Evolutionary conservation across 2,888 invertebrate genomes (phyloP), one percentile per base, ranked within the genome.

Genomic region (Rhogogaster chlorosoma): DNA sequence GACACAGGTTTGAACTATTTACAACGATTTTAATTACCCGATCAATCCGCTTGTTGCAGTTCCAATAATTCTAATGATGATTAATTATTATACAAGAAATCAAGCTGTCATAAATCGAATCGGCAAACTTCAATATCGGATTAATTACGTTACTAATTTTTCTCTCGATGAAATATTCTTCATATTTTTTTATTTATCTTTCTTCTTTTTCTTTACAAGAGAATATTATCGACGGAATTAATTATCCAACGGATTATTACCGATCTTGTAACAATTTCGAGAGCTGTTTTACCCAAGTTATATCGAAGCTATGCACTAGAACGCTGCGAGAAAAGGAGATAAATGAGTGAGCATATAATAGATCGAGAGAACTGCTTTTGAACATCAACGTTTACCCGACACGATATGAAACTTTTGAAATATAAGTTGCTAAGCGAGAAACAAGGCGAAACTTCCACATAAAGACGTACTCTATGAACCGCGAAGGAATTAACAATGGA

Each of bases 11-110:
- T 70, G 1, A 70, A 61, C 26, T 61, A 61, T 61, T 61, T 61
- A 61, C 61, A 61, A 26, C 0, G 61, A 61, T 61, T 61, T 61
- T 67, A 26, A 67, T 67, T 87, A 88, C 87, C 87, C 86, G 88
- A 84, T 49, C 83, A 73, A 85, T 87, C 87, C 87, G 87, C 86
- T 87, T 87, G 87, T 84, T 86, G 85, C 84, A 87, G 84, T 85
- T 85, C 84, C 64, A 82, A 71, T 57, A 75, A 67, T 84, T 84
- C 29, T 77, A 78, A n/a, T 73, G 1, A 22, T 67, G 78, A 78
- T 80, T 83, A 73, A 84, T 78, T 83, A 29, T n/a, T 61, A n/a
- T 7, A n/a, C n/a, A 53, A 6, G 53, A 53, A 53, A 53, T 53
- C n/a, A 53, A n/a, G n/a, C 7, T 53, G 53, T 6, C 1, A n/a